Evolutionary conservation across 1,140 invertebrate species (phyloP).

Genomic region (Tetramorium simillimum): DNA sequence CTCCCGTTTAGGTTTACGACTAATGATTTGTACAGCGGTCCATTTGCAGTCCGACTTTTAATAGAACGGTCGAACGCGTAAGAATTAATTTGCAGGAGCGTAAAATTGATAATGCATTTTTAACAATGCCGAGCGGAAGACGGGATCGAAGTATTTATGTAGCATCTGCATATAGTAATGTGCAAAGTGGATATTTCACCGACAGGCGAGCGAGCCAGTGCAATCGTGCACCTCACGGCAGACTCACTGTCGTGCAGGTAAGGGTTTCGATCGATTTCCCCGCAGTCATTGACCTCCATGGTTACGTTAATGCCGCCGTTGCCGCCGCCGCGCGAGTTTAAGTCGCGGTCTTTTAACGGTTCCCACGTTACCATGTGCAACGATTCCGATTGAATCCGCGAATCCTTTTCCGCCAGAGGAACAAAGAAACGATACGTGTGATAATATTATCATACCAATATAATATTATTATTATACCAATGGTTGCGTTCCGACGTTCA

Average conservation of each 20-base stretch:
- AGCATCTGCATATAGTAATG: neutral
- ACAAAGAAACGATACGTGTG: neutral
- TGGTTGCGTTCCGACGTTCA: too few relatives aligned
- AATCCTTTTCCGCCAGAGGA: neutral
- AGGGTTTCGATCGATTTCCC: slow-evolving; percentile 72
- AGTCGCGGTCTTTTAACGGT: slow-evolving; percentile 12
- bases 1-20: slow-evolving; percentile 29
- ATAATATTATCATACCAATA: too few relatives aligned
- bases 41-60: neutral
- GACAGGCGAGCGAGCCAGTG: slow-evolving; percentile 1
- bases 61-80: neutral
- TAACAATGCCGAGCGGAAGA: neutral
- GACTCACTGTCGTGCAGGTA: slow-evolving; percentile 56
- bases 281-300: slow-evolving; percentile 74
- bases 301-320: slow-evolving; percentile 57
- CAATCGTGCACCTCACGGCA: slow-evolving; percentile 37
- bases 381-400: neutral
- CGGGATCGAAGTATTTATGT: neutral
- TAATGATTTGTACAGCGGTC: neutral
- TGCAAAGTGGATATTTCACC: slow-evolving; percentile 33
- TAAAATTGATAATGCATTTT: neutral
- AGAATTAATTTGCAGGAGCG: neutral
- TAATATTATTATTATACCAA: too few relatives aligned
- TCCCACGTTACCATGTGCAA: neutral
- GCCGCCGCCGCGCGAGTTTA: slow-evolving; percentile 20